These are phyloP conservation scores for Drosophila melanosoma DNA, from an alignment of 2,888 invertebrate genomes.

Conservation along the genomic window DNA sequence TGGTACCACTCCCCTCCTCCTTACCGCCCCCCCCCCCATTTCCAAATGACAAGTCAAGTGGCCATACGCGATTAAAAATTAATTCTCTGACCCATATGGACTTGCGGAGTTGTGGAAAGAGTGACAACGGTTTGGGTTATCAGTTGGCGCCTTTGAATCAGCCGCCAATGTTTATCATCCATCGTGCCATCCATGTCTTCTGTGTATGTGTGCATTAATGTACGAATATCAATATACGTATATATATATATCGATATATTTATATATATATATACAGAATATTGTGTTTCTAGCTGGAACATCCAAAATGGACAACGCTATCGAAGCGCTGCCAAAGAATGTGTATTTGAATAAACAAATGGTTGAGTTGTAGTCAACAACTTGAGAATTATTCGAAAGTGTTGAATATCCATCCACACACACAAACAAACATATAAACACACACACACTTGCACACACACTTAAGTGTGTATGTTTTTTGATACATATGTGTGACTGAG, in stretches of 20 bases:
- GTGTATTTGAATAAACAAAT: conserved; percentile 54
- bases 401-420: conserved; percentile 39
- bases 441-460: background rate
- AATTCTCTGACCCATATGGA: conserved; percentile 68
- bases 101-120: conserved; percentile 9
- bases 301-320: conserved; percentile 32
- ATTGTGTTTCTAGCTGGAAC: conserved; percentile 14
- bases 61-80: conserved; percentile 79
- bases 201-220: background rate
- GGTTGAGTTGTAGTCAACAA: conserved; percentile 34
- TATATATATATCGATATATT: background rate
- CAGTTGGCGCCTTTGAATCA: conserved; percentile 75
- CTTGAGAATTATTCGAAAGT: conserved; percentile 47
- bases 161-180: conserved; percentile 68
- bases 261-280: background rate
- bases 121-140: conserved; percentile 51
- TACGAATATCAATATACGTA: conserved; percentile 13
- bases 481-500: conserved; percentile 35
- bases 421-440: background rate
- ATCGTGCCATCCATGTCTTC: conserved; percentile 35
- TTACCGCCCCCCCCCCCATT: background rate
- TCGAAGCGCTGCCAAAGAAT: conserved; percentile 11
- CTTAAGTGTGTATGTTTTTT: conserved; percentile 8
- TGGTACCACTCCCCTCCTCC: background rate
- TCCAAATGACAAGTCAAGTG: conserved; percentile 75